Percentiles rank a stretch among this genome's conserved stretches.
phyloP scores from a whole-genome alignment of 2,888 invertebrate genomes.

The Fragum whitleyi region DNA sequence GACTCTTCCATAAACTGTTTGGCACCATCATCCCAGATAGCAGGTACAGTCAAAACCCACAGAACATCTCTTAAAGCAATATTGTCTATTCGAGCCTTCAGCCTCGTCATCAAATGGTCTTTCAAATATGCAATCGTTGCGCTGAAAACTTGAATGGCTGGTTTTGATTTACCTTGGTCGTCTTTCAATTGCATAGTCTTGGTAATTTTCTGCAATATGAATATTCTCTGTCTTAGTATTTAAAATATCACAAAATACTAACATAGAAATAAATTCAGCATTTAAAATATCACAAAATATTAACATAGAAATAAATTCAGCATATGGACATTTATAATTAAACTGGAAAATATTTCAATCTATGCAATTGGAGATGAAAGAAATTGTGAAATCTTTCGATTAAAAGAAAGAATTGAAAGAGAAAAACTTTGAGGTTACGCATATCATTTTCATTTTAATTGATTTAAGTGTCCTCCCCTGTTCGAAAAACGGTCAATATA shows the following conservation, averaged over 20 bases:
- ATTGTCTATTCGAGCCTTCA: slow-evolving; percentile 26
- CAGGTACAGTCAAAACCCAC: slow-evolving; percentile 57
- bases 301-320: background rate
- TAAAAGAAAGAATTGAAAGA: too few relatives aligned
- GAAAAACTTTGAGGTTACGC: too few relatives aligned
- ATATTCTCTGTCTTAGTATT: background rate
- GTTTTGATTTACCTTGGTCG: slow-evolving; percentile 53
- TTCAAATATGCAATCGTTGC: slow-evolving; percentile 54
- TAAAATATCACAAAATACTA: background rate
- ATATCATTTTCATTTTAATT: too few relatives aligned
- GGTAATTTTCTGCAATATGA: slow-evolving; percentile 34
- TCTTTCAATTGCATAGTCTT: slow-evolving; percentile 42
- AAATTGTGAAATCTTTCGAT: too few relatives aligned
- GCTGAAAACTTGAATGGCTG: slow-evolving; percentile 54
- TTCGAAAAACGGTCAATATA: too few relatives aligned
- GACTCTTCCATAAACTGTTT: slow-evolving; percentile 36
- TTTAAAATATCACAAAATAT: background rate
- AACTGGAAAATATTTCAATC: too few relatives aligned
- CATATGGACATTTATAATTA: background rate
- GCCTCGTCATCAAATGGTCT: slow-evolving; percentile 35
- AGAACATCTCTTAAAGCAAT: slow-evolving; percentile 39
- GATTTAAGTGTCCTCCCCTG: too few relatives aligned
- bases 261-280: background rate
- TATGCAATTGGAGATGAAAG: too few relatives aligned
- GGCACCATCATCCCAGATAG: slow-evolving; percentile 25